These are phyloP conservation scores for Alca torda DNA, from an alignment of 2,797 vertebrate genomes.

Conservation along the genomic window DNA sequence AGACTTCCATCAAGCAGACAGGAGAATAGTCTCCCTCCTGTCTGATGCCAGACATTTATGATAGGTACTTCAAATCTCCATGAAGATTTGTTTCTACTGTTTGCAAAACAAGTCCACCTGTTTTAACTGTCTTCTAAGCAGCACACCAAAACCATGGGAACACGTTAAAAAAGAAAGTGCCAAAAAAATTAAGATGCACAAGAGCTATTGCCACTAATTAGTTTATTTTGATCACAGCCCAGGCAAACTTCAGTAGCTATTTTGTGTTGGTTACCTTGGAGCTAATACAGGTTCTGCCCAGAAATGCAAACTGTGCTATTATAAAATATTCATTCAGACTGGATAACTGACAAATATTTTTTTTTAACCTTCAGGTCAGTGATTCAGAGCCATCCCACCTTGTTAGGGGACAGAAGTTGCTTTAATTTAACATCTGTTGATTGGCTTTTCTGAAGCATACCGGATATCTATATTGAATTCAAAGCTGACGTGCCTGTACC, in stretches of 20 bases:
- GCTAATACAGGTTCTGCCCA: neutral
- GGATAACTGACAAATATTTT: neutral
- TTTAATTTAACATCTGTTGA: neutral
- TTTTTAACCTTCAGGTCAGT: neutral
- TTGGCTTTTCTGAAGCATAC: neutral
- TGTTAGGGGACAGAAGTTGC: neutral
- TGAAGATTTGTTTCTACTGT: neutral
- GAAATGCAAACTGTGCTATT: neutral
- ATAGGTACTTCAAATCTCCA: neutral
- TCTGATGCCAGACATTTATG: neutral
- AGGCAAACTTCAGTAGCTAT: neutral
- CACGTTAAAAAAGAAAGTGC: neutral
- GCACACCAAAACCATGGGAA: neutral
- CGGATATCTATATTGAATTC: neutral
- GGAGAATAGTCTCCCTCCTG: neutral
- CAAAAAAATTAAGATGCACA: neutral
- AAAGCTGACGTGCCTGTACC: neutral
- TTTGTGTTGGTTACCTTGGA: neutral
- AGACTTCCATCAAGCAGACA: neutral
- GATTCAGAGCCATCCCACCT: neutral
- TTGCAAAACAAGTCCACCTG: accelerated
- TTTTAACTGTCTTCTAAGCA: neutral
- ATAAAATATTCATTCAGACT: neutral
- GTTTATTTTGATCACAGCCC: neutral
- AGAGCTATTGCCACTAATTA: neutral